Percentiles rank a stretch among this genome's conserved stretches.
phyloP scores from a whole-genome alignment of 2,113 vertebrate genomes.

The Thamnaconus septentrionalis region DNA sequence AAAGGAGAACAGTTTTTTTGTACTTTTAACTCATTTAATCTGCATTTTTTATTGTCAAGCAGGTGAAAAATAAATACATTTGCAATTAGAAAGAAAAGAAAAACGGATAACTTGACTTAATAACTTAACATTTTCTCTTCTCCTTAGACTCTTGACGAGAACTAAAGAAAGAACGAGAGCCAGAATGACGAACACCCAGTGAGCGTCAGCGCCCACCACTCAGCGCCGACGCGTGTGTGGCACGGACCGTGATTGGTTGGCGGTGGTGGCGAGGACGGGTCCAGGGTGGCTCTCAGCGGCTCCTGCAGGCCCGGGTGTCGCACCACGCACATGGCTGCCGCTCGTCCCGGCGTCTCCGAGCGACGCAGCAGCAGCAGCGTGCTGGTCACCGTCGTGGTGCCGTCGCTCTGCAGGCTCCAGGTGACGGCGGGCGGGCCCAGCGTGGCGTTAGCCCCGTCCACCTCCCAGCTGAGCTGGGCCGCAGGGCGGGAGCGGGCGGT shows the following conservation, averaged over 20 bases:
- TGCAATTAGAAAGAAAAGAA: no score
- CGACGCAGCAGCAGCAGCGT: constrained; percentile 53
- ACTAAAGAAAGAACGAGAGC: no score
- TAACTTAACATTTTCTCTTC: no score
- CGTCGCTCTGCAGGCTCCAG: constrained; percentile 60
- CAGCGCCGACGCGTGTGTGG: constrained; percentile 17
- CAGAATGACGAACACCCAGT: no score
- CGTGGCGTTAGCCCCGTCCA: constrained; percentile 61
- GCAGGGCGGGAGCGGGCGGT: constrained; percentile 66
- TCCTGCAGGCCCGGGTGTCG: constrained; percentile 67
- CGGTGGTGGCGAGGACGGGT: no score
- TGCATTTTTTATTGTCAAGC: no score
- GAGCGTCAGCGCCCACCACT: no score
- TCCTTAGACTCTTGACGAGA: no score
- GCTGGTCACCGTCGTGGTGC: constrained; percentile 72
- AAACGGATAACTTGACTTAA: no score
- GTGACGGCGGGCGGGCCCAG: constrained; percentile 51
- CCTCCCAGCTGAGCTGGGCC: constrained; percentile 66
- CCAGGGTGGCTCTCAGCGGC: constrained; percentile 18
- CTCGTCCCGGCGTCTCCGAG: constrained; percentile 26
- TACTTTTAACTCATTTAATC: no score
- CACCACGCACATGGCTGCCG: constrained; percentile 64
- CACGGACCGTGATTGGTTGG: constrained; percentile 11
- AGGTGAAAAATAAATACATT: no score
- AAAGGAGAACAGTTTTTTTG: no score